Conservation (phyloP, 2,797 vertebrate genomes). For the Periophthalmus magnuspinnatus region DNA sequence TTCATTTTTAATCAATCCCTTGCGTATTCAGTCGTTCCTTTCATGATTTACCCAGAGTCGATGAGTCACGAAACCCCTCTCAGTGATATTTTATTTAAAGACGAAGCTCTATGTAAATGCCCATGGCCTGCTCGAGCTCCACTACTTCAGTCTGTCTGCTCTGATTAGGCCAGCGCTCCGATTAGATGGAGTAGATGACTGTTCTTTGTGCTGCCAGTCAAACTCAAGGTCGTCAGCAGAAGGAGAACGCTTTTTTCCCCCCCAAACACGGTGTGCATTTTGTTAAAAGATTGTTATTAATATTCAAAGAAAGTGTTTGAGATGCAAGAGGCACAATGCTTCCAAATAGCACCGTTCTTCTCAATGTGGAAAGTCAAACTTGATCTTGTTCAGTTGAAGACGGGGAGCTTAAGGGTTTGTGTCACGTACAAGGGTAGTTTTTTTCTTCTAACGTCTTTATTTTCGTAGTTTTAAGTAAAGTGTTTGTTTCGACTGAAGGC, state of each 20-base stretch:
- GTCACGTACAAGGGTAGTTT: background rate
- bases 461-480: background rate
- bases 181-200: constrained; percentile 36
- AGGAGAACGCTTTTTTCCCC: background rate
- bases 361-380: background rate
- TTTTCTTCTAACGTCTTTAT: background rate
- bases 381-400: background rate
- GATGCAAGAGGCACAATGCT: background rate
- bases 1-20: constrained; percentile 23
- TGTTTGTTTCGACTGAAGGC: background rate
- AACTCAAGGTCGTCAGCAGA: constrained; percentile 4
- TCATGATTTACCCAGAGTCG: constrained; percentile 5
- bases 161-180: constrained; percentile 18
- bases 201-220: constrained; percentile 27
- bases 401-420: background rate
- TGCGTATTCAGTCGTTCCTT: constrained; percentile 17
- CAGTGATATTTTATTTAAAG: constrained; percentile 33
- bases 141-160: constrained; percentile 6
- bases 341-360: background rate
- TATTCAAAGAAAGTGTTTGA: constrained; percentile 4
- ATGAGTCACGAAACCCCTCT: constrained; percentile 14
- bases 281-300: constrained; percentile 1
- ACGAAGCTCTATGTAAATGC: constrained; percentile 1
- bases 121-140: background rate
- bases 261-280: constrained; percentile 1